These are phyloP conservation scores for Xenentodon cancila DNA, from an alignment of 2,797 vertebrate genomes.

Conservation along the genomic window DNA sequence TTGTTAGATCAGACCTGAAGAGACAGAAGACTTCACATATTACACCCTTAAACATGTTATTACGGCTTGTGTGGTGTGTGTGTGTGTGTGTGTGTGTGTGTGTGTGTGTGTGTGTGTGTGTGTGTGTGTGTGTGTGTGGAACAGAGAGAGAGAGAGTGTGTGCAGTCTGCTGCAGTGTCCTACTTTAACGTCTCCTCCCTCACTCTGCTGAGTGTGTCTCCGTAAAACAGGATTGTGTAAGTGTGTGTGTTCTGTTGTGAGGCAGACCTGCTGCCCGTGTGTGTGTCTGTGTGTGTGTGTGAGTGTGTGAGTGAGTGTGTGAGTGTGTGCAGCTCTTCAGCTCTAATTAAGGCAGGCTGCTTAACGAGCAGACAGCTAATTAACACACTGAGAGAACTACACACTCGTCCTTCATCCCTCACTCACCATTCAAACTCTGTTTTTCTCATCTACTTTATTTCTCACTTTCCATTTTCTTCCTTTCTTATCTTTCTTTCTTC, in stretches of 20 bases:
- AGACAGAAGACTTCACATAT: not conserved
- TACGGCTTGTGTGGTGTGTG: too few relatives aligned
- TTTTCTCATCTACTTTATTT: not conserved
- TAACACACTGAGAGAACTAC: constrained; percentile 48
- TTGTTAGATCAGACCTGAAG: not conserved
- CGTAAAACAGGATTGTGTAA: constrained; percentile 50
- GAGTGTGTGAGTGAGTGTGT: constrained; percentile 1
- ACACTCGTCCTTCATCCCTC: constrained; percentile 39
- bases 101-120: constrained; percentile 3
- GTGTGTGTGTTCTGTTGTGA: not conserved
- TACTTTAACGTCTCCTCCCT: constrained; percentile 56
- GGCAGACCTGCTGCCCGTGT: too few relatives aligned
- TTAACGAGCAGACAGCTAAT: constrained; percentile 69
- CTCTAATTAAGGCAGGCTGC: constrained; percentile 61
- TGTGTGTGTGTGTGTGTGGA: not conserved
- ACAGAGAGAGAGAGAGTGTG: not conserved
- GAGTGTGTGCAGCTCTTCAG: constrained; percentile 37
- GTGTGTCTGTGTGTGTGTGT: constrained; percentile 6
- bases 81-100: not conserved
- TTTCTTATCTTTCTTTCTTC: not conserved
- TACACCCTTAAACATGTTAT: not conserved
- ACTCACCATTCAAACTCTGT: not conserved
- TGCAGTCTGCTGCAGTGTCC: constrained; percentile 66
- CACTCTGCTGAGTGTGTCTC: constrained; percentile 9
- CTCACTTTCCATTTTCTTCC: constrained; percentile 1